These are phyloP conservation scores for Drosophila hamatofila DNA, from an alignment of 2,888 invertebrate genomes.

Conservation along the genomic window DNA sequence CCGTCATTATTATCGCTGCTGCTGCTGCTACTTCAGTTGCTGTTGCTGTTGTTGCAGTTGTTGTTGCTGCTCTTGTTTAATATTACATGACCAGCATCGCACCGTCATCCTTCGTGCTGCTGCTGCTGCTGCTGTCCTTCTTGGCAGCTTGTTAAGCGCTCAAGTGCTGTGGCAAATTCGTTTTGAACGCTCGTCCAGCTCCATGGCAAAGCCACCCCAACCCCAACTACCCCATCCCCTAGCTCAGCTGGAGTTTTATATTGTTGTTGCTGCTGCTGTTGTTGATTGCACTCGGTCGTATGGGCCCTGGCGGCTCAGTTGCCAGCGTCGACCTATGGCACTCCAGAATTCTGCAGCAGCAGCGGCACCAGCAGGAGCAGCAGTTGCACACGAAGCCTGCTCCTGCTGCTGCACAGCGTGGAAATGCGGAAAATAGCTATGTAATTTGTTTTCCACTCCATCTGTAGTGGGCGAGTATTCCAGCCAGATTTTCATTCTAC, in stretches of 20 bases:
- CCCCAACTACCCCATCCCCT: not conserved
- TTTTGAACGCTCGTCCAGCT: slow-evolving; percentile 72
- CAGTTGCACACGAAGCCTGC: slow-evolving; percentile 20
- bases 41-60: slow-evolving; percentile 15
- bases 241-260: slow-evolving; percentile 1
- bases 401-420: slow-evolving; percentile 19
- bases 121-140: slow-evolving; percentile 38
- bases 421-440: slow-evolving; percentile 75
- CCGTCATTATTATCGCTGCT: slow-evolving; percentile 76
- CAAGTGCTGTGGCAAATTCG: slow-evolving; percentile 82
- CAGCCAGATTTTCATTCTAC: slow-evolving; percentile 29
- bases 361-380: slow-evolving; percentile 24
- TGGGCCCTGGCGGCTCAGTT: slow-evolving; percentile 50
- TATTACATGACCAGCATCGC: slow-evolving; percentile 61
- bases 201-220: slow-evolving; percentile 25
- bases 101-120: slow-evolving; percentile 27
- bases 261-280: slow-evolving; percentile 49
- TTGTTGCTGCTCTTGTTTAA: slow-evolving; percentile 32
- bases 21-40: slow-evolving; percentile 16
- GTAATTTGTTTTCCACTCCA: slow-evolving; percentile 68
- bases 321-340: slow-evolving; percentile 59
- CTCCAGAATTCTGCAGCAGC: slow-evolving; percentile 36
- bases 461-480: slow-evolving; percentile 29
- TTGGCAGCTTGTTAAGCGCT: slow-evolving; percentile 77
- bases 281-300: slow-evolving; percentile 66